Percentiles rank a stretch among this genome's conserved stretches.
These are phyloP conservation scores for Chalcosyrphus nemorum DNA, from an alignment of 2,888 invertebrate species.

Conservation along the genomic window DNA sequence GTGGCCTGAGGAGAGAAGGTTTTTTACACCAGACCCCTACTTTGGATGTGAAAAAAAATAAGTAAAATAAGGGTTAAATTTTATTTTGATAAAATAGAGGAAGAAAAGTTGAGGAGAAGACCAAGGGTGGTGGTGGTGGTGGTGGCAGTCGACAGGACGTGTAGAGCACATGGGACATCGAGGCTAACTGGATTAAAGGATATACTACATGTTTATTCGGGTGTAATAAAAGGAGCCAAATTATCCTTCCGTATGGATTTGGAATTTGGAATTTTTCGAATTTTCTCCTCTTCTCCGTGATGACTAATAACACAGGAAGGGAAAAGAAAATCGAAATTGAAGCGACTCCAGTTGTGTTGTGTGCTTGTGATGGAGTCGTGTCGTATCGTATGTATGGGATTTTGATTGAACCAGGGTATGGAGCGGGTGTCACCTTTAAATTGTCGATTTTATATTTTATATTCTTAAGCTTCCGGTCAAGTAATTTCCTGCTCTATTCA, in stretches of 20 bases:
- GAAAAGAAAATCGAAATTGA: slow-evolving; percentile 32
- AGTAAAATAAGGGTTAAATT: slow-evolving; percentile 68
- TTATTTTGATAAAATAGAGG: slow-evolving; percentile 70
- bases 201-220: slow-evolving; percentile 73
- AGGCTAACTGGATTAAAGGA: slow-evolving; percentile 73
- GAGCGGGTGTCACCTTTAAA: slow-evolving; percentile 42
- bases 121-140: neutral
- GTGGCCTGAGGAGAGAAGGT: slow-evolving; percentile 53
- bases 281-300: neutral
- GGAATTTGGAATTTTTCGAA: slow-evolving; percentile 62
- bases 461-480: slow-evolving; percentile 69
- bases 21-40: slow-evolving; percentile 30
- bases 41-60: neutral
- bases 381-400: neutral
- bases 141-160: slow-evolving; percentile 6
- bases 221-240: slow-evolving; percentile 73
- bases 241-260: slow-evolving; percentile 73
- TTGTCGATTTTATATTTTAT: slow-evolving; percentile 64
- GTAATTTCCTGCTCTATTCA: slow-evolving; percentile 72
- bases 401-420: slow-evolving; percentile 29
- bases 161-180: slow-evolving; percentile 62
- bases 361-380: neutral
- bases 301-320: slow-evolving; percentile 50
- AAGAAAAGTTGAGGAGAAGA: slow-evolving; percentile 29
- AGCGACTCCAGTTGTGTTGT: slow-evolving; percentile 14